Conservation (phyloP, 2,888 invertebrate genomes). For the Parthenolecanium corni region DNA sequence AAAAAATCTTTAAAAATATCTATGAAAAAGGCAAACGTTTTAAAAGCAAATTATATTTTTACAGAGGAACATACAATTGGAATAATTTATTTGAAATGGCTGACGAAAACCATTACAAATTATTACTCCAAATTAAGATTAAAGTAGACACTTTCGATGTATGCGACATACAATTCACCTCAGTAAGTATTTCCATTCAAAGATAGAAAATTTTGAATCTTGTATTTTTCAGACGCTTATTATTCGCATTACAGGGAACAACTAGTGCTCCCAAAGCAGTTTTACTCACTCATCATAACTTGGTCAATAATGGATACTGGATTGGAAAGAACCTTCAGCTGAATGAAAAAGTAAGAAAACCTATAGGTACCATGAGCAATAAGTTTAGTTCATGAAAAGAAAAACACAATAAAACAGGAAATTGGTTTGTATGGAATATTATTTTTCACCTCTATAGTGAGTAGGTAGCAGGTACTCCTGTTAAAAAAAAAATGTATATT, state of each 20-base stretch:
- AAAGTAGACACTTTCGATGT: conserved; percentile 52
- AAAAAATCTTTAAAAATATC: no score
- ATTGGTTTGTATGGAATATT: no score
- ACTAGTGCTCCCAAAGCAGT: conserved; percentile 72
- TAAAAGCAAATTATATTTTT: no score
- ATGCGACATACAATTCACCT: conserved; percentile 71
- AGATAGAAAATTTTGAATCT: not conserved
- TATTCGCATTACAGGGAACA: conserved; percentile 47
- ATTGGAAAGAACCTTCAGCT: conserved; percentile 42
- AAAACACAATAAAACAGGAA: no score
- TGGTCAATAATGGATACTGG: conserved; percentile 63
- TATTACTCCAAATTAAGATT: conserved; percentile 16
- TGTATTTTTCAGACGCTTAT: not conserved
- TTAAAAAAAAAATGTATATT: no score
- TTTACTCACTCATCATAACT: conserved; percentile 54
- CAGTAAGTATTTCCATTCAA: conserved; percentile 40
- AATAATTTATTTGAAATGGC: conserved; percentile 26
- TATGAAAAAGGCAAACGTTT: no score
- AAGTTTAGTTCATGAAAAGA: no score
- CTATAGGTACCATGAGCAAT: no score
- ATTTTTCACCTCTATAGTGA: no score
- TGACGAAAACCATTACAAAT: conserved; percentile 10
- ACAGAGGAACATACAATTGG: conserved; percentile 30
- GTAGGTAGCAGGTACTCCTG: no score
- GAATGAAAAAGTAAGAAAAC: conserved; percentile 30